phyloP scores from a whole-genome alignment of 2,797 vertebrate genomes.

The Spinus olivaceus region DNA sequence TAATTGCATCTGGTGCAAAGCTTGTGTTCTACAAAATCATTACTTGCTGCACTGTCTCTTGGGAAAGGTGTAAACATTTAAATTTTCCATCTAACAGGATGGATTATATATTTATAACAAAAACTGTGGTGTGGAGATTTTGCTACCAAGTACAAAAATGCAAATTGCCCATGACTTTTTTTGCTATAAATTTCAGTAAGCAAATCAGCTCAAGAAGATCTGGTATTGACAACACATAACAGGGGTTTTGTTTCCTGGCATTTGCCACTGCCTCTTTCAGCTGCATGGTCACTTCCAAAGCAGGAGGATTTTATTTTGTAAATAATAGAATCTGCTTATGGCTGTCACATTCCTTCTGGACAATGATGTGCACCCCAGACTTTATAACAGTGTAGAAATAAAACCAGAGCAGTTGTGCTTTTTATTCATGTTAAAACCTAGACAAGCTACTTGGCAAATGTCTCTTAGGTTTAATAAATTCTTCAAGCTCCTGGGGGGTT shows the following conservation, averaged over 20 bases:
- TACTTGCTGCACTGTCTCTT: not conserved
- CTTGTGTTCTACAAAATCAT: not conserved
- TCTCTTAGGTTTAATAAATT: not conserved
- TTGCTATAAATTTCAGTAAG: not conserved
- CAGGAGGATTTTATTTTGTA: not conserved
- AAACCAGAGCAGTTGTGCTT: not conserved
- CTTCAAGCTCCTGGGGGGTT: not conserved
- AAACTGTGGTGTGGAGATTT: not conserved
- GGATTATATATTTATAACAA: not conserved
- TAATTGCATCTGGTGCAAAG: slow-evolving; percentile 1
- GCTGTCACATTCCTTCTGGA: not conserved
- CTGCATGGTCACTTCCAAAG: not conserved
- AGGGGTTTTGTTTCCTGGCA: not conserved
- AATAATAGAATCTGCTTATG: not conserved
- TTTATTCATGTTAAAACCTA: not conserved
- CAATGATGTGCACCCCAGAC: not conserved
- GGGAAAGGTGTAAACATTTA: not conserved
- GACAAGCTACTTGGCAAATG: not conserved
- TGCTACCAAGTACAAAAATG: not conserved
- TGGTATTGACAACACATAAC: not conserved
- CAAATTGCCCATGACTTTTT: not conserved
- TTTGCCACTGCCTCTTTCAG: not conserved
- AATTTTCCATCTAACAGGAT: not conserved
- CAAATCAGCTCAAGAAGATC: not conserved
- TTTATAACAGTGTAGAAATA: not conserved